Conservation (phyloP, 1,140 invertebrate genomes). For the Ctenoplectra terminalis region DNA sequence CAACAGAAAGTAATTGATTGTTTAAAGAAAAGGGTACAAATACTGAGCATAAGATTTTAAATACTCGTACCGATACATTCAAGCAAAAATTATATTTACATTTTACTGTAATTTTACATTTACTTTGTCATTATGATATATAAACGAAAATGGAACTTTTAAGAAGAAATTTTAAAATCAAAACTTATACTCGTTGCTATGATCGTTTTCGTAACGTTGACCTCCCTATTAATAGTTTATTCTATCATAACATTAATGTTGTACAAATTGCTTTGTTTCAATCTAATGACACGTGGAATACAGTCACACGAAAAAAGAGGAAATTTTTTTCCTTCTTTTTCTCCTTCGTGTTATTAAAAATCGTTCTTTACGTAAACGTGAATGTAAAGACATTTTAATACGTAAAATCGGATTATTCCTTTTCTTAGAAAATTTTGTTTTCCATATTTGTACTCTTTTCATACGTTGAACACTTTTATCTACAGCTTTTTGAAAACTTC, state of each 20-base stretch:
- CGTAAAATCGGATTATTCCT: not conserved
- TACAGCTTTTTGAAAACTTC: not conserved
- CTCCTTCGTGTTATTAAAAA: not conserved
- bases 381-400: too few relatives aligned
- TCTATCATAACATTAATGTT: not conserved
- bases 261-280: not conserved
- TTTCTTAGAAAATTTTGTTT: not conserved
- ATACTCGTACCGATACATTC: not conserved
- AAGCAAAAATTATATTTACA: not conserved
- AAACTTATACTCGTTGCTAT: not conserved
- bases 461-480: not conserved
- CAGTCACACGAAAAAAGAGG: too few relatives aligned
- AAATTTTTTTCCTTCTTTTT: too few relatives aligned
- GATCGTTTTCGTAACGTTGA: not conserved
- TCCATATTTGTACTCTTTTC: not conserved
- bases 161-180: not conserved
- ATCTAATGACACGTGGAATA: too few relatives aligned
- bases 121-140: too few relatives aligned
- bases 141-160: too few relatives aligned
- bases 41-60: not conserved
- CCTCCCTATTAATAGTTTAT: too few relatives aligned
- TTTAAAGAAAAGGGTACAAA: not conserved
- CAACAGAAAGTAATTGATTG: not conserved
- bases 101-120: not conserved
- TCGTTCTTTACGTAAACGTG: not conserved